Percentiles rank a stretch among this genome's conserved stretches.
Conservation (phyloP, 2,888 invertebrate genomes). For the Epinotia demarniana region DNA sequence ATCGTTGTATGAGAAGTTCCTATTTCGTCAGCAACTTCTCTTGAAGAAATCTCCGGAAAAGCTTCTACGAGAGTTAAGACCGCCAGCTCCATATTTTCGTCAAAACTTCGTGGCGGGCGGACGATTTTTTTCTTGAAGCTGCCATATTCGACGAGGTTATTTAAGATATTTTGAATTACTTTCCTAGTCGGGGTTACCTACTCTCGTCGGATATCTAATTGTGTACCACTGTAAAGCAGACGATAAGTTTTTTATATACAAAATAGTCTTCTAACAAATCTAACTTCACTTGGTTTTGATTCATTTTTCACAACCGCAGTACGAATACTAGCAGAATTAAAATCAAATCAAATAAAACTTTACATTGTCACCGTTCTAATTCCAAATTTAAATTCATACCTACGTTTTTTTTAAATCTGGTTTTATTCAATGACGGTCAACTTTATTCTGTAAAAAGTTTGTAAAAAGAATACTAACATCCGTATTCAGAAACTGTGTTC, state of each 20-base stretch:
- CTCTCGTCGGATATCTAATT: background rate
- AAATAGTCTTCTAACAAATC: background rate
- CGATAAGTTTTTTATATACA: background rate
- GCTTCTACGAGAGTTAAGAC: background rate
- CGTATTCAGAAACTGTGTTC: no score
- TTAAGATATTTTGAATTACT: background rate
- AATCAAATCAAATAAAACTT: no score
- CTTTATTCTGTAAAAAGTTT: no score
- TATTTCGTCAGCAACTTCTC: background rate
- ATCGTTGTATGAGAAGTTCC: background rate
- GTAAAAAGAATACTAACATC: no score
- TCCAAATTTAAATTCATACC: no score
- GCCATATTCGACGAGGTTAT: background rate
- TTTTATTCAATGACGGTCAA: no score
- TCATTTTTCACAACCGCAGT: no score
- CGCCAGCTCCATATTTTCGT: background rate
- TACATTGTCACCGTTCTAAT: no score
- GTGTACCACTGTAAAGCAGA: background rate
- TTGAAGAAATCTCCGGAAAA: background rate
- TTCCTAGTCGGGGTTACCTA: background rate
- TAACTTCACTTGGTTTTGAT: background rate
- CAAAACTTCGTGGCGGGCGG: background rate
- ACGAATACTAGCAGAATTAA: no score
- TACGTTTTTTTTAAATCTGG: no score
- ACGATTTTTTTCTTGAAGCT: background rate